A percentile compares a stretch with the other conserved stretches of the same genome.
Conservation (phyloP, 2,797 vertebrate species). For the Varecia variegata region DNA sequence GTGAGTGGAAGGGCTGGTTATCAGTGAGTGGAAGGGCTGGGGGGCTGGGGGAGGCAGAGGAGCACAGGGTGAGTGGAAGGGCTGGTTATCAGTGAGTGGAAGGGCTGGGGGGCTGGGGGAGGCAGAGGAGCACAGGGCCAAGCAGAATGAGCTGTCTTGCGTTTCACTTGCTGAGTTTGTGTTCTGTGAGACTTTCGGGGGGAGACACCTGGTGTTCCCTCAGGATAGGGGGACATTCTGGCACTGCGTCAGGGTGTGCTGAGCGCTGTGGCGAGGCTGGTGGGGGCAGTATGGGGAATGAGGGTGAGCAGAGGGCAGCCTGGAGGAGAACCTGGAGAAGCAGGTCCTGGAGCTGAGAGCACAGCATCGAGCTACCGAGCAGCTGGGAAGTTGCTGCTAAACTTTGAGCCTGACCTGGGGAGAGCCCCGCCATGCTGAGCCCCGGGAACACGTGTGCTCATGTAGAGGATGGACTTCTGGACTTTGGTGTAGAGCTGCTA, state of each 20-base stretch:
- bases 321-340: neutral
- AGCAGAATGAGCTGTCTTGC: neutral
- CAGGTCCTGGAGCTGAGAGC: neutral
- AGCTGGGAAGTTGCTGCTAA: neutral
- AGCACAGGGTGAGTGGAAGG: neutral
- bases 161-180: neutral
- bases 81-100: neutral
- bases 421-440: neutral
- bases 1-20: neutral
- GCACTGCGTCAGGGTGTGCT: neutral
- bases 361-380: no score
- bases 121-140: neutral
- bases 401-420: neutral
- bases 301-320: neutral
- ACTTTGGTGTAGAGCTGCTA: neutral
- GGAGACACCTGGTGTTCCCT: neutral
- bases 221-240: neutral
- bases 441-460: neutral
- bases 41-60: neutral
- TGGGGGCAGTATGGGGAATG: neutral
- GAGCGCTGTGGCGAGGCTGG: neutral
- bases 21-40: no score
- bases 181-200: neutral
- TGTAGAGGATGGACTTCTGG: neutral
- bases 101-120: neutral